Percentiles rank a stretch among this genome's conserved stretches.
Conservation (phyloP, 2,113 vertebrate genomes). For the Pyrgilauda ruficollis region DNA sequence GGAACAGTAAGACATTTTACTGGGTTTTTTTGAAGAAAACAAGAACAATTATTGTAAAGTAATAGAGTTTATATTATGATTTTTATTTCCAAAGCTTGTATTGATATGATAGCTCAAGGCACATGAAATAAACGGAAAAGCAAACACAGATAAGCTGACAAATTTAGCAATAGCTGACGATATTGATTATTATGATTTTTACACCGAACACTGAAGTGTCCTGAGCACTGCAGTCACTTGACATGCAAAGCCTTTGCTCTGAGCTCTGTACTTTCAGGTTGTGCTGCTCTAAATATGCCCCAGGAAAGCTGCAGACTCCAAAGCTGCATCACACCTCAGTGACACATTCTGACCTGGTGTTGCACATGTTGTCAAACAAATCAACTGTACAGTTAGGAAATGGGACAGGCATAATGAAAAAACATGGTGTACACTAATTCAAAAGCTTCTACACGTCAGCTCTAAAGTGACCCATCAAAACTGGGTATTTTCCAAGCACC, state of each 20-base stretch:
- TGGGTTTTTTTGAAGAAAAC: background rate
- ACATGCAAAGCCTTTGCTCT: background rate
- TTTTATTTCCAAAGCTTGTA: conserved; percentile 46
- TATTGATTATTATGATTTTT: background rate
- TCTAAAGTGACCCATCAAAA: conserved; percentile 57
- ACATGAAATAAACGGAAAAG: background rate
- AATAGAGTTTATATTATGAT: background rate
- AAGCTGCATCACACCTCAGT: background rate
- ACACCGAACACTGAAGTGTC: background rate
- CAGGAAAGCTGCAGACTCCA: background rate
- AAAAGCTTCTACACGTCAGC: background rate
- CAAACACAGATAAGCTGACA: background rate
- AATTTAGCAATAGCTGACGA: background rate
- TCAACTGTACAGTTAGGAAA: background rate
- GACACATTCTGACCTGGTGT: background rate
- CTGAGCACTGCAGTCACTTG: background rate
- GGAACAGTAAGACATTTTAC: background rate
- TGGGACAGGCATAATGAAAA: background rate
- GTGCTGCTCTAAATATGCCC: background rate
- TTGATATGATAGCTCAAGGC: background rate
- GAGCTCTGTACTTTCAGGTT: background rate
- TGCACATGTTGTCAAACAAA: background rate
- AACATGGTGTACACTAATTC: fast-evolving
- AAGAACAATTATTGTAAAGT: background rate
- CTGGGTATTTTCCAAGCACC: conserved; percentile 50